phyloP scores from a whole-genome alignment of 2,888 invertebrate species.

The Diaphora mendica region DNA sequence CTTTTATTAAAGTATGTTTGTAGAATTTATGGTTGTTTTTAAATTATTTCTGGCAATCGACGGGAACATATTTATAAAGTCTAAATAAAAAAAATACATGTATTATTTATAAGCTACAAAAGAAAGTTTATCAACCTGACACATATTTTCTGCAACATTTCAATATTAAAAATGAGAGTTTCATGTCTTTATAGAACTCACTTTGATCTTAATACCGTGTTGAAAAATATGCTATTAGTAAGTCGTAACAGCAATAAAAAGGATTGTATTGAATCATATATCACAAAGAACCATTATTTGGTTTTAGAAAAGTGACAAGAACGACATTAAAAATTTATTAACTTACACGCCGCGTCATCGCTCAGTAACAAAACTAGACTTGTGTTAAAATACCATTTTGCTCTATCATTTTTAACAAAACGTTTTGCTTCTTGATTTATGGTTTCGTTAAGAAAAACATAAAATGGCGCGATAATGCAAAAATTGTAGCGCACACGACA shows the following conservation, averaged over 20 bases:
- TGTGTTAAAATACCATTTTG: conserved; percentile 52
- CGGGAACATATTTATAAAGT: background rate
- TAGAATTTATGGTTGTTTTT: background rate
- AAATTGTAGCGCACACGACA: conserved; percentile 58
- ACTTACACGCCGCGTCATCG: conserved; percentile 54
- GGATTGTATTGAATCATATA: conserved; percentile 71
- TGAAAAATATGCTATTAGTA: conserved; percentile 73
- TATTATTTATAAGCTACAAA: background rate
- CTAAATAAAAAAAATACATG: background rate
- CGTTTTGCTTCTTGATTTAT: conserved; percentile 58
- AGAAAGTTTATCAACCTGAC: background rate
- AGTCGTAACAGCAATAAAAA: conserved; percentile 68
- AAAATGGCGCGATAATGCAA: conserved; percentile 66
- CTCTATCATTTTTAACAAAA: conserved; percentile 53
- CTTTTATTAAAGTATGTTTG: background rate
- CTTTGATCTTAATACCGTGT: conserved; percentile 70
- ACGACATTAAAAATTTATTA: conserved; percentile 67
- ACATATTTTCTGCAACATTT: conserved; percentile 31
- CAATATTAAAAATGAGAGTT: conserved; percentile 32
- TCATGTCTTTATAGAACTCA: conserved; percentile 32
- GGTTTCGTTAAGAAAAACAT: conserved; percentile 61
- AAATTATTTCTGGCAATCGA: background rate
- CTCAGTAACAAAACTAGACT: conserved; percentile 55
- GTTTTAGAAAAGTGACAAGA: conserved; percentile 69
- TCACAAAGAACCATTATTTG: conserved; percentile 70